phyloP scores from a whole-genome alignment of 2,888 invertebrate genomes.

The Maniola hyperantus region DNA sequence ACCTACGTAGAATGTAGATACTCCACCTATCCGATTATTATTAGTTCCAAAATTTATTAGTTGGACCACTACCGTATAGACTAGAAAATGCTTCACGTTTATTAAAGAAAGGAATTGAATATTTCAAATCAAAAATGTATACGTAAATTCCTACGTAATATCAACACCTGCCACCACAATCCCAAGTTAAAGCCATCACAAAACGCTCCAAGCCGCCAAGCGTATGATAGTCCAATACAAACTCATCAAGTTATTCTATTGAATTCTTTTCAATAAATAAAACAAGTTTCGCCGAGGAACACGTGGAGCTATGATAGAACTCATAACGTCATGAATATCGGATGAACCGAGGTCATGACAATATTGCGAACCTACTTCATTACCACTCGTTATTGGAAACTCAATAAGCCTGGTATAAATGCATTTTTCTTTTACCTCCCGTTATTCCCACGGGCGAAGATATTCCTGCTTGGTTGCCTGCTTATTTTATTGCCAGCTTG shows the following conservation, averaged over 20 bases:
- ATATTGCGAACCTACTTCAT: constrained; percentile 59
- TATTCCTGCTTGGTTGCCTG: constrained; percentile 46
- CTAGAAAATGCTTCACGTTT: too few relatives aligned
- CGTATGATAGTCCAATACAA: constrained; percentile 17
- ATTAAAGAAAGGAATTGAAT: too few relatives aligned
- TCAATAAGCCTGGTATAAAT: constrained; percentile 58
- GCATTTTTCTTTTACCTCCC: constrained; percentile 52
- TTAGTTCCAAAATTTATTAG: too few relatives aligned
- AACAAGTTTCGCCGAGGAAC: constrained; percentile 42
- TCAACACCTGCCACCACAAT: constrained; percentile 10
- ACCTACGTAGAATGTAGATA: too few relatives aligned
- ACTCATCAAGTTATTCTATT: constrained; percentile 19
- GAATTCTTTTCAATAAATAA: constrained; percentile 41
- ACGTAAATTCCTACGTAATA: too few relatives aligned
- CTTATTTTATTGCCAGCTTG: constrained; percentile 53
- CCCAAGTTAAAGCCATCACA: not conserved
- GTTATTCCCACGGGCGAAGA: constrained; percentile 46
- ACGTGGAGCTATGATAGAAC: constrained; percentile 54
- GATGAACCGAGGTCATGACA: constrained; percentile 54
- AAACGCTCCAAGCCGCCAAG: not conserved
- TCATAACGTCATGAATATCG: constrained; percentile 64
- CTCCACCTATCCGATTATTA: too few relatives aligned
- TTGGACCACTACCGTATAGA: too few relatives aligned
- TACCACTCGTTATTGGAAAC: constrained; percentile 68
- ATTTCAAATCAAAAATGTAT: too few relatives aligned